Evolutionary conservation across 2,797 vertebrate species (phyloP), one percentile per base, ranked within the genome.

Genomic region (Xerus rutilus): DNA sequence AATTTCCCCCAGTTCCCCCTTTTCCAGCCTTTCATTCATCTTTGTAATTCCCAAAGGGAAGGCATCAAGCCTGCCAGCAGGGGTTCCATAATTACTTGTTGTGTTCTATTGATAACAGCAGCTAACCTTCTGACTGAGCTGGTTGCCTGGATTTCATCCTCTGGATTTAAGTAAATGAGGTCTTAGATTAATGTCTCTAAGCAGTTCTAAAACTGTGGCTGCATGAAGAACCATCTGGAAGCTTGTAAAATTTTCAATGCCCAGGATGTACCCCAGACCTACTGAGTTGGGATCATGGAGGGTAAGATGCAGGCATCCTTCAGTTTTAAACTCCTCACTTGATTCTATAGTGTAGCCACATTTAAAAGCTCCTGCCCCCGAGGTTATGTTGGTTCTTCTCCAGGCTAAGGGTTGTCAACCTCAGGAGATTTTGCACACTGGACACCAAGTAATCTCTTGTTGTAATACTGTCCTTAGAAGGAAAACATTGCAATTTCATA

Each of bases 401-500:
- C n/a, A 93, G 47, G 85, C 62, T 54, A 17, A 49, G 62, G n/a
- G 78, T 83, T 90, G 79, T 72, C 47, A 65, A 45, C 74, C 77
- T 1, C 12, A 70, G 54, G 65, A 82, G 45, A 76, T 73, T 95
- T 96, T 95, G 49, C 49, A 77, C 25, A 67, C 32, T 14, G 28
- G 30, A 69, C 78, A 67, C 47, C 12, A 64, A 70, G 54, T 86
- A 64, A 65, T 82, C 39, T 91, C 79, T 69, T 70, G 32, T 20
- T 84, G 1, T 86, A 82, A 94, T 91, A 86, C 85, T n/a, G 52
- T 78, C 52, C 79, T 86, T 86, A 74, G 79, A 78, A 97, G 86
- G 73, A 89, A 95, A 97, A 81, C 79, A 76, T 92, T 23, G 72
- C 89, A 82, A 81, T 94, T 96, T 97, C 95, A 95, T 67, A 92